Base-by-base conservation (phyloP, 2,113 vertebrate species). In the Macheiramphus alcinus region DNA sequence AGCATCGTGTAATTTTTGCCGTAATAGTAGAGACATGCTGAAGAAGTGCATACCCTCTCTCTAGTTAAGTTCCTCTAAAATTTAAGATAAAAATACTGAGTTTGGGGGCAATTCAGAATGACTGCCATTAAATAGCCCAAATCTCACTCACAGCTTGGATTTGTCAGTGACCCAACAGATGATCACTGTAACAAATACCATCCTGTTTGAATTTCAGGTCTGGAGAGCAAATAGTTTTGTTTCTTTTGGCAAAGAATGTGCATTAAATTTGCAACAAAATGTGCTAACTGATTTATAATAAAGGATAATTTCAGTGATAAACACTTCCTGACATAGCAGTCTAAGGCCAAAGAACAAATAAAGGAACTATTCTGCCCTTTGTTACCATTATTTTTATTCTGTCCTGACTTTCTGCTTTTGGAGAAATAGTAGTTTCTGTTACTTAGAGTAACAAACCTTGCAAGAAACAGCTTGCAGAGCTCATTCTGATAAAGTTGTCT, bases 261-360 rank as follows among this genome's bases (percentile, higher is more conserved):
- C 43, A 47, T 96, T 82, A 88, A 65, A 91, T 98, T 97, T 95
- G 87, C 75, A 95, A 93, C 85, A 96, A 89, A 93, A 80, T 74
- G 85, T 47, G 71, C 75, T 95, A 94, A 95, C 95, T 96, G 97
- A 95, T 96, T 97, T 96, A 97, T 91, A 96, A 93, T 70, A 68
- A 86, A 92, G 63, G 94, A 71, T 96, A 59, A 90, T 95, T 96
- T 94, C 72, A 84, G 70, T 88, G 67, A 58, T 90, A 78, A 93
- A 97, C 90, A 94, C 83, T 93, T 86, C 9, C 22, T 95, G 75
- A 87, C 75, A 40, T 72, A 82, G 59, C 26, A 16, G 36, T 81
- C 42, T 63, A 53, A 75, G 6, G 47, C 29, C 10, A n/a, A 58
- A 91, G 56, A 63, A n/a, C 8, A 22, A 58, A 9, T 23, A 58